phyloP scores from a whole-genome alignment of 1,140 invertebrate species.

The Gryon sp. region DNA sequence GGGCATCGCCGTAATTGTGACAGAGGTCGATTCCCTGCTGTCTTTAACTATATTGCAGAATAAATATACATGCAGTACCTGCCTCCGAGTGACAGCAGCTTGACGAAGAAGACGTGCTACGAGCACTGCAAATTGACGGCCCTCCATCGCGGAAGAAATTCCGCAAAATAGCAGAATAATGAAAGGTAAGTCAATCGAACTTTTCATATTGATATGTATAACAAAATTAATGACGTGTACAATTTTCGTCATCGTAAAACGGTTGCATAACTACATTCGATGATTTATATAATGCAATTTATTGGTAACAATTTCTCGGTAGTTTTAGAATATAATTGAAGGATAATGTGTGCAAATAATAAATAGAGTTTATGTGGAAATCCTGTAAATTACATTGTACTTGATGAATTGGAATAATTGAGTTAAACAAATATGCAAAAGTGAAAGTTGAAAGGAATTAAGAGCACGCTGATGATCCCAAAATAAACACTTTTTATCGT shows the following conservation, averaged over 20 bases:
- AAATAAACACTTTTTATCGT: too few relatives aligned
- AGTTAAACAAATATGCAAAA: background rate
- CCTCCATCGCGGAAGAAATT: conserved; percentile 19
- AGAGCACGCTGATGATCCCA: too few relatives aligned
- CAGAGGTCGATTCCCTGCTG: conserved; percentile 46
- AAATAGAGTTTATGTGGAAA: too few relatives aligned
- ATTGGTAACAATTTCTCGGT: too few relatives aligned
- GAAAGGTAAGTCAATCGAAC: conserved; percentile 40
- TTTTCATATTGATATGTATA: background rate
- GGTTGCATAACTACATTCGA: background rate
- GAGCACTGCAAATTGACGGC: conserved; percentile 8
- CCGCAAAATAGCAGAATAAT: conserved; percentile 15
- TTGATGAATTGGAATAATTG: too few relatives aligned
- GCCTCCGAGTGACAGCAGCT: conserved; percentile 30
- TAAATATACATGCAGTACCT: conserved; percentile 8
- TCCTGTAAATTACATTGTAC: too few relatives aligned
- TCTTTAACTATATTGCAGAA: conserved; percentile 23
- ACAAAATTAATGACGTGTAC: conserved; percentile 9
- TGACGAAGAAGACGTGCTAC: conserved; percentile 20
- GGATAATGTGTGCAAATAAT: too few relatives aligned
- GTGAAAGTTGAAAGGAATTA: background rate
- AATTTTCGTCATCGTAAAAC: conserved; percentile 1
- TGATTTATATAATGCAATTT: too few relatives aligned
- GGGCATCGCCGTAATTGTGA: conserved; percentile 39
- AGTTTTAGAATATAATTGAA: too few relatives aligned